These are phyloP conservation scores for Papilio xuthus DNA, from an alignment of 1,140 invertebrate genomes.

Conservation along the genomic window DNA sequence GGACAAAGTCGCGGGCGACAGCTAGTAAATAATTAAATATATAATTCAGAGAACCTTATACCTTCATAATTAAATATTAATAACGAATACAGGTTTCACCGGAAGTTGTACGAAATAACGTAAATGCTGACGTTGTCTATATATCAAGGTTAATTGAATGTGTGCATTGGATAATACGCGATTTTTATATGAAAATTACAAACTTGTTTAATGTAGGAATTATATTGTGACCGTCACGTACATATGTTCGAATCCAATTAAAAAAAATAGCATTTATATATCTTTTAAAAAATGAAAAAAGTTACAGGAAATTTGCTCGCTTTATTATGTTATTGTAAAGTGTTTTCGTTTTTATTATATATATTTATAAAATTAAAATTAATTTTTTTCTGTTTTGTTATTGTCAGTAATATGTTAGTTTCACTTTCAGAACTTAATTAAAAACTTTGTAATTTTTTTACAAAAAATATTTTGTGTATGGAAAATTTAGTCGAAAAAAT, in stretches of 20 bases:
- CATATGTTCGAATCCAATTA: background rate
- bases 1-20: no score
- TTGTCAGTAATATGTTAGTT: no score
- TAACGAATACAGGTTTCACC: background rate
- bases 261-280: background rate
- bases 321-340: no score
- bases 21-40: background rate
- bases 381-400: no score
- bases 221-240: background rate
- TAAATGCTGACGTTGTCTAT: background rate
- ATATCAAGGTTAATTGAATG: conserved; percentile 34
- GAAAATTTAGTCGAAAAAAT: no score
- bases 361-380: no score
- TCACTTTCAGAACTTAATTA: no score
- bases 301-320: no score
- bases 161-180: conserved; percentile 36
- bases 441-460: no score
- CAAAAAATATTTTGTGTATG: no score
- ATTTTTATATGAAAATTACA: conserved; percentile 39
- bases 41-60: background rate
- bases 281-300: no score
- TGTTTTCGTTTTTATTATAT: no score
- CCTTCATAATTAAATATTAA: background rate
- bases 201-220: background rate
- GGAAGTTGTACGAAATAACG: background rate